These are phyloP conservation scores for Melanogrammus aeglefinus DNA, from an alignment of 2,797 vertebrate species.

Conservation along the genomic window DNA sequence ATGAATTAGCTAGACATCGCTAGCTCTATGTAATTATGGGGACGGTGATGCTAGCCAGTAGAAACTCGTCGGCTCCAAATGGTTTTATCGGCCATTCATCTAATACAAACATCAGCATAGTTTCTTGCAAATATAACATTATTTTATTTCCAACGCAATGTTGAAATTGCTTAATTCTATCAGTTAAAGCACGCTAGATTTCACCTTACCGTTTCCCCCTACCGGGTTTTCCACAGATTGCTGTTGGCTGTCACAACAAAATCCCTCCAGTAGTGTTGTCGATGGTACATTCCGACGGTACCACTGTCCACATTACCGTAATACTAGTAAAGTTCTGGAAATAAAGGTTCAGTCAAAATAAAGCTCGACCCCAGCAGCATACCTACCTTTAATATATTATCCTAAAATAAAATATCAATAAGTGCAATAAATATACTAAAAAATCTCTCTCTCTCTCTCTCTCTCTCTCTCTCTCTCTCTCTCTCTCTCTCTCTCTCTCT, in stretches of 20 bases:
- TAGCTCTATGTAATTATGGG: conserved; percentile 43
- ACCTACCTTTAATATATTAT: neutral
- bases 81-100: conserved; percentile 11
- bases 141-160: neutral
- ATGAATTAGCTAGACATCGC: conserved; percentile 34
- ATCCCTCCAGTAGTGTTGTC: conserved; percentile 50
- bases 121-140: neutral
- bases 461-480: no score
- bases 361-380: neutral
- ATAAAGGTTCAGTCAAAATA: neutral
- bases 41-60: conserved; percentile 33
- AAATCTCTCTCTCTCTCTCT: no score
- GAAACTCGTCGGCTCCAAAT: conserved; percentile 37
- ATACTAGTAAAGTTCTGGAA: conserved; percentile 2
- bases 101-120: neutral
- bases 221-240: conserved; percentile 58
- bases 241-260: conserved; percentile 66
- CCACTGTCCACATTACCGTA: conserved; percentile 44
- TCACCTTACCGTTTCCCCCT: conserved; percentile 57
- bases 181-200: neutral
- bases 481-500: no score
- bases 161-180: neutral
- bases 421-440: no score
- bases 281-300: conserved; percentile 64
- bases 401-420: no score